Evolutionary conservation across 2,113 vertebrate genomes (phyloP).

Genomic region (Anguilla japonica): DNA sequence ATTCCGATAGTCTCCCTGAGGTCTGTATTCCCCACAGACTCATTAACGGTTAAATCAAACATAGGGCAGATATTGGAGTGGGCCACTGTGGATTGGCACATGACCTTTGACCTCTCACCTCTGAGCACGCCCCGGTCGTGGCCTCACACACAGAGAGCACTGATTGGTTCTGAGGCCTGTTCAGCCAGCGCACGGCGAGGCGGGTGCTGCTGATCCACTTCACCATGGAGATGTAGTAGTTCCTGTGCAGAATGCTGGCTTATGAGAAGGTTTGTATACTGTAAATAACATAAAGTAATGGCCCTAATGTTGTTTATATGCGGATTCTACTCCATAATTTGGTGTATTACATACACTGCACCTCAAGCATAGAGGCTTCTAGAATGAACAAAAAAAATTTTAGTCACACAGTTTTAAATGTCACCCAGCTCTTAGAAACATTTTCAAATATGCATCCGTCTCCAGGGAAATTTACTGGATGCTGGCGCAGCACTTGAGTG

Average conservation of each 20-base stretch:
- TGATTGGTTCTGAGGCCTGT: slow-evolving; percentile 76
- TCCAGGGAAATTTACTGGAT: slow-evolving; percentile 37
- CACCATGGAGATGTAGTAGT: slow-evolving; percentile 76
- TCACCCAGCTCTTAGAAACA: not conserved
- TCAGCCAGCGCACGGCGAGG: slow-evolving; percentile 75
- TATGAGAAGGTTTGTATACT: too few species aligned
- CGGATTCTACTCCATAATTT: not conserved
- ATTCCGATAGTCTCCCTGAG: not conserved
- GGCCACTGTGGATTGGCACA: not conserved
- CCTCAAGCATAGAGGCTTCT: not conserved
- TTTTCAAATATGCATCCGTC: slow-evolving; percentile 41
- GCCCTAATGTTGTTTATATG: not conserved
- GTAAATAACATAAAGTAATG: too few species aligned
- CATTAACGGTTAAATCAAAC: not conserved
- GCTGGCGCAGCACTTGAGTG: too few species aligned
- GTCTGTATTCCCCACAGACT: not conserved
- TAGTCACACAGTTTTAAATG: not conserved
- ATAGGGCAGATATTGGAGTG: not conserved
- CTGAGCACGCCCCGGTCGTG: slow-evolving; percentile 75
- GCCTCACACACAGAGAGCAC: slow-evolving; percentile 76
- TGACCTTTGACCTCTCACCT: slow-evolving; percentile 63
- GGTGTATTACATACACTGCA: not conserved
- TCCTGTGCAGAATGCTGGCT: slow-evolving; percentile 33
- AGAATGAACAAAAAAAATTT: not conserved
- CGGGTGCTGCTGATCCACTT: slow-evolving; percentile 75